Percentiles rank a stretch among this genome's conserved stretches.
phyloP scores from a whole-genome alignment of 1,140 invertebrate genomes.

The Probaryconus sp. region DNA sequence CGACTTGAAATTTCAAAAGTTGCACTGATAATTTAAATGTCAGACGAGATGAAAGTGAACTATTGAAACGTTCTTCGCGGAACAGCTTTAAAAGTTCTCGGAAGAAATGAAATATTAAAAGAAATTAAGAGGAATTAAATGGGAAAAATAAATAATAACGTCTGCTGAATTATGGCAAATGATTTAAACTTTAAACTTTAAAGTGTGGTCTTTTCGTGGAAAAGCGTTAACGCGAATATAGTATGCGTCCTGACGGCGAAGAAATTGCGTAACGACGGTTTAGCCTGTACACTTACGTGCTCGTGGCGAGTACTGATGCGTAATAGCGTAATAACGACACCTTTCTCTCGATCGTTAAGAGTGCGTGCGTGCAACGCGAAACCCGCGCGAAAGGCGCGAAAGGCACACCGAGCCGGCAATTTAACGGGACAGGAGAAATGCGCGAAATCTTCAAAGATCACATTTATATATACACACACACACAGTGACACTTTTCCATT shows the following conservation, averaged over 20 bases:
- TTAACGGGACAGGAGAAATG: slow-evolving; percentile 60
- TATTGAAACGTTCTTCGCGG: too few species aligned
- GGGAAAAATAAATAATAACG: too few species aligned
- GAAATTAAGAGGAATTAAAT: too few species aligned
- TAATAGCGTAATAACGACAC: slow-evolving; percentile 56
- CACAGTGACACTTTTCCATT: slow-evolving; percentile 18
- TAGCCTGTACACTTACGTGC: slow-evolving; percentile 32
- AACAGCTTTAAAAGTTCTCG: too few species aligned
- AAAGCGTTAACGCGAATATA: slow-evolving; percentile 14
- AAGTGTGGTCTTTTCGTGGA: too few species aligned
- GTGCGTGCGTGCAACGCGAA: slow-evolving; percentile 38
- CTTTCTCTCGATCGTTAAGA: slow-evolving; percentile 50
- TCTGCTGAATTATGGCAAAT: too few species aligned
- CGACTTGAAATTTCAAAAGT: too few species aligned
- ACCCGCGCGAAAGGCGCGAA: slow-evolving; percentile 36
- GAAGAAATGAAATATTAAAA: too few species aligned
- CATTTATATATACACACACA: too few species aligned
- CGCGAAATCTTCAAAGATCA: slow-evolving; percentile 40
- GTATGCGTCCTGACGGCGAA: slow-evolving; percentile 24
- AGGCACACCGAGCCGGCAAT: slow-evolving; percentile 27
- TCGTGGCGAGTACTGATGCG: slow-evolving; percentile 21
- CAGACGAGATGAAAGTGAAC: too few species aligned
- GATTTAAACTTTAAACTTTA: too few species aligned
- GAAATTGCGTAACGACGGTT: slow-evolving; percentile 41
- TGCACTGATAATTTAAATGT: too few species aligned